Percentiles rank a stretch among this genome's conserved stretches.
Conservation (phyloP, 2,113 vertebrate genomes). For the Phocoena sinus region DNA sequence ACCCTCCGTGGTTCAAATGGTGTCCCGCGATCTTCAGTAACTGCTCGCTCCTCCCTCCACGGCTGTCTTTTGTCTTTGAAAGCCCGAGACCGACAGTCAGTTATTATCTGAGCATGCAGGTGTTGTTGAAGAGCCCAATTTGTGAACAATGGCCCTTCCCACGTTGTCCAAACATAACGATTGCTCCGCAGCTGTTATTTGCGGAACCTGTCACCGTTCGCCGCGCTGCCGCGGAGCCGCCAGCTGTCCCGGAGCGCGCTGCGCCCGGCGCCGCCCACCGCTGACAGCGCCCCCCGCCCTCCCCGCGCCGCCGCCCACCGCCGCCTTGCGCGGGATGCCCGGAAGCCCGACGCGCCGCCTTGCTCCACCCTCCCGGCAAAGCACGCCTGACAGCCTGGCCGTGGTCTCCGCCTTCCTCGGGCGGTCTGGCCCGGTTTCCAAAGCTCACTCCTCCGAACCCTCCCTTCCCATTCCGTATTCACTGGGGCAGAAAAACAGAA, state of each 20-base stretch:
- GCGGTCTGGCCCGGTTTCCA: not conserved
- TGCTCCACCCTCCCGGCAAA: not conserved
- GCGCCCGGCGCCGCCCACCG: conserved; percentile 23
- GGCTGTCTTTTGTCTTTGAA: conserved; percentile 67
- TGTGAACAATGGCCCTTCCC: conserved; percentile 74
- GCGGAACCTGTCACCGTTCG: conserved; percentile 61
- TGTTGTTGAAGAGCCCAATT: conserved; percentile 73
- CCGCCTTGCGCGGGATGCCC: not conserved
- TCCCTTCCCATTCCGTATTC: not conserved
- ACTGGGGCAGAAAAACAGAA: not conserved
- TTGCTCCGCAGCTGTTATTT: conserved; percentile 73
- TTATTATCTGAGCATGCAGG: conserved; percentile 72
- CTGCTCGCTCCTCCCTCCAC: conserved; percentile 40
- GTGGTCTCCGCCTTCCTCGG: no score
- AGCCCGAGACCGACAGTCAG: conserved; percentile 56
- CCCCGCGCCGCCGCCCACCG: not conserved
- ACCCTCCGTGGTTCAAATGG: conserved; percentile 14
- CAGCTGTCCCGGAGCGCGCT: conserved; percentile 47
- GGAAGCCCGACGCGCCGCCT: not conserved
- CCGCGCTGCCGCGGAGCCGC: not conserved
- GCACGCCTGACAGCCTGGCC: not conserved
- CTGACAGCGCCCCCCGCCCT: not conserved
- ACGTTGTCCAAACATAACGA: conserved; percentile 74
- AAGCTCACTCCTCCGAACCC: not conserved
- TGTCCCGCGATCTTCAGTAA: conserved; percentile 5